Conservation (phyloP, 2,113 vertebrate genomes). For the Chionis minor region DNA sequence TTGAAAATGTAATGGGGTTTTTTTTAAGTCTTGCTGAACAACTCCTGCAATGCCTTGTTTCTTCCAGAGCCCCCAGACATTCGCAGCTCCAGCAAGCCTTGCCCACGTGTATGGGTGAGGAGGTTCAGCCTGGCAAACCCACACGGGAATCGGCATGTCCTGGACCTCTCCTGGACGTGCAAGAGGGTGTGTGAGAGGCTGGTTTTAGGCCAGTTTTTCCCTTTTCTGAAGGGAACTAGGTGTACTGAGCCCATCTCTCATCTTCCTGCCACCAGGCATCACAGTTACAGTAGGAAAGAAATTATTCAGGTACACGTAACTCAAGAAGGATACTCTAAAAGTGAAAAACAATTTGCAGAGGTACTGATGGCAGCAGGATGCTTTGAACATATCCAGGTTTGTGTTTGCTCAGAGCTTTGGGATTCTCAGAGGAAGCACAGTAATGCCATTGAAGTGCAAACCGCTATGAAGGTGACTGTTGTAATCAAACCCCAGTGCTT, state of each 20-base stretch:
- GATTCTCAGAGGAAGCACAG: neutral
- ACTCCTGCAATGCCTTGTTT: neutral
- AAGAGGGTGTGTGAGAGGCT: fast-evolving
- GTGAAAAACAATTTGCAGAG: slow-evolving; percentile 6
- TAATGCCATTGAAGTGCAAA: slow-evolving; percentile 11
- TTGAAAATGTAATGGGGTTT: neutral
- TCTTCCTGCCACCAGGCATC: neutral
- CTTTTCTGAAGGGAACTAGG: neutral
- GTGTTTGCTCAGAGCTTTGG: neutral
- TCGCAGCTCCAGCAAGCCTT: neutral
- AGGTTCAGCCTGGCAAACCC: neutral
- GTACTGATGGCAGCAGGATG: neutral
- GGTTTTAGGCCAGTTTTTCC: neutral
- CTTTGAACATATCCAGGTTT: neutral
- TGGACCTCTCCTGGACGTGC: neutral
- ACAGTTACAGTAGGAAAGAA: neutral
- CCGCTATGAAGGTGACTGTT: neutral
- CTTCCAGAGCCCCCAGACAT: neutral
- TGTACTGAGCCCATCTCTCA: neutral
- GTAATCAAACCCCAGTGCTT: neutral
- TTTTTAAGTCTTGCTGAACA: neutral
- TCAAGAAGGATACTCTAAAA: neutral
- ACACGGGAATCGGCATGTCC: neutral
- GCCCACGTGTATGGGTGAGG: fast-evolving
- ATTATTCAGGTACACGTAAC: neutral